Conservation (phyloP, 2,113 vertebrate species). For the Anolis carolinensis region DNA sequence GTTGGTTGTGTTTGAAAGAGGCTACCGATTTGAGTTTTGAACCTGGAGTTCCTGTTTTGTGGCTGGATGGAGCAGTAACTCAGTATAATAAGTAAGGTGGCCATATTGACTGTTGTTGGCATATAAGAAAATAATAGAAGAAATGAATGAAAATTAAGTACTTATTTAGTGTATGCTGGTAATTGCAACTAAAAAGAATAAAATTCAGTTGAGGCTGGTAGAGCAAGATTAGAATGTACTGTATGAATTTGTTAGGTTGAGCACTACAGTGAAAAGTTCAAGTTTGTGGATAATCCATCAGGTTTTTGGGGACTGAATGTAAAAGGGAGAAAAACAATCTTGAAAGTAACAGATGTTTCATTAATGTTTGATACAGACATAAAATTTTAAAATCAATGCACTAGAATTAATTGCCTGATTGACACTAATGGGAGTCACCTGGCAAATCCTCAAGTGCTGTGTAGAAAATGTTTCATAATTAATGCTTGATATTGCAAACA, state of each 20-base stretch:
- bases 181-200: background rate
- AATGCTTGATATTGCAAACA: background rate
- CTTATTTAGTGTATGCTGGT: background rate
- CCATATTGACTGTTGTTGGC: background rate
- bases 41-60: background rate
- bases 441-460: background rate
- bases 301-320: too few species aligned
- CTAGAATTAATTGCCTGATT: background rate
- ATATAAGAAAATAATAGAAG: background rate
- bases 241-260: background rate
- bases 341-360: background rate
- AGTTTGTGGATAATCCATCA: background rate
- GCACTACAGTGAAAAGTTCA: background rate
- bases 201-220: background rate
- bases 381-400: background rate
- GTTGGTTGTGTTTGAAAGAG: background rate
- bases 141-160: background rate
- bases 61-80: background rate
- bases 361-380: slow-evolving; percentile 1
- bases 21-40: background rate
- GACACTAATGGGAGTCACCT: slow-evolving; percentile 17
- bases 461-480: slow-evolving; percentile 24
- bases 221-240: background rate
- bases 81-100: background rate
- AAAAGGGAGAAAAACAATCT: background rate